Base-by-base conservation (phyloP, 2,888 invertebrate genomes). In the Sylvicola cinctus region DNA sequence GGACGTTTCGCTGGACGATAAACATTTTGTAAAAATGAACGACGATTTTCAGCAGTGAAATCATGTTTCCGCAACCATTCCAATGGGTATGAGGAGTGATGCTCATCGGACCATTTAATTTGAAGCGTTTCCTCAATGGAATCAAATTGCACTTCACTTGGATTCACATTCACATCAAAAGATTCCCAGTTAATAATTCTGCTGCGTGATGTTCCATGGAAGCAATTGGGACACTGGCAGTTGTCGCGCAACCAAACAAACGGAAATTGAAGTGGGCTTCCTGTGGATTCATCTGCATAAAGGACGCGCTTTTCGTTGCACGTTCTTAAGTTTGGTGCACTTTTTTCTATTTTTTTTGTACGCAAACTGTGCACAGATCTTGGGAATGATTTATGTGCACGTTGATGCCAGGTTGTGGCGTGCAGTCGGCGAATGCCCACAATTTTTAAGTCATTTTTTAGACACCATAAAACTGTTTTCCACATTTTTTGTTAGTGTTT, bases 191-290 rank as follows among this genome's bases (percentile, higher is more conserved):
- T 62, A 11, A 70, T 55, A 16, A 65, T 66, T 25, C 77, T 52
- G 38, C 74, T 73, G 45, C 63, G 60, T 1, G 74, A 68, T 3
- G 62, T 54, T 16, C 48, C 45, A 45, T 75, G 70, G 46, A 68
- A 78, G 45, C 78, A 79, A 31, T 61, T 45, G 31, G 62, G 50
- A 45, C 78, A 78, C 40, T 67, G 70, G 43, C 78, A 78, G 48
- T 77, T 77, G 48, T 79, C 79, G 41, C 78, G 54, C 27, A 79
- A 50, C 74, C 76, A 79, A 23, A 75, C 63, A n/a, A n/a, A n/a
- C n/a, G n/a, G n/a, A n/a, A n/a, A n/a, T n/a, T n/a, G n/a, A n/a
- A n/a, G n/a, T n/a, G n/a, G n/a, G n/a, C n/a, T n/a, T n/a, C n/a
- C n/a, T n/a, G n/a, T n/a, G n/a, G n/a, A n/a, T n/a, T n/a, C n/a